These are phyloP conservation scores for Dipodomys merriami DNA, from an alignment of 2,113 vertebrate species.

Conservation along the genomic window DNA sequence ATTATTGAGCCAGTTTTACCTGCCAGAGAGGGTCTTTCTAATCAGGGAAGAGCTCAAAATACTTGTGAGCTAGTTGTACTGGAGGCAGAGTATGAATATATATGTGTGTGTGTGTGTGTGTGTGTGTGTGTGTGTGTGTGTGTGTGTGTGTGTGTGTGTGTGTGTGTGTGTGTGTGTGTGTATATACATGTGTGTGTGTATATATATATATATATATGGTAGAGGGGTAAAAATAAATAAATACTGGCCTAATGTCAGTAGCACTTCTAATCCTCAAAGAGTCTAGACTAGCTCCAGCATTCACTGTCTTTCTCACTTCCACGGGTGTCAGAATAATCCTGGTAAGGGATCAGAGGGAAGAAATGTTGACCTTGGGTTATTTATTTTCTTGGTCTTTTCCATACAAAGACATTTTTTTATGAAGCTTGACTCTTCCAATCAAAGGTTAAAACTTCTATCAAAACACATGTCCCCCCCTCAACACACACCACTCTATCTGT, in stretches of 20 bases:
- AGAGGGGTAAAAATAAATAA: background rate
- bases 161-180: too few relatives aligned
- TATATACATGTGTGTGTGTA: too few relatives aligned
- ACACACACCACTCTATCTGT: background rate
- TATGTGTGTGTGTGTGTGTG: too few relatives aligned
- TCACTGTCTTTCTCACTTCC: background rate
- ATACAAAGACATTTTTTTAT: background rate
- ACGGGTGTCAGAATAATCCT: background rate
- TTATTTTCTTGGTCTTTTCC: background rate
- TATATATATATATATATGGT: constrained; percentile 59
- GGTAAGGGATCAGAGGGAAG: background rate
- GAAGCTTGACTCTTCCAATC: background rate
- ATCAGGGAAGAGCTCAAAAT: constrained; percentile 96
- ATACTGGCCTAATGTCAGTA: background rate
- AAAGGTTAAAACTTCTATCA: background rate
- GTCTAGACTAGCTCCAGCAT: background rate
- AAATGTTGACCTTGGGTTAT: background rate
- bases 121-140: too few relatives aligned
- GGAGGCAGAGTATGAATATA: constrained; percentile 93
- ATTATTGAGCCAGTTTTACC: constrained; percentile 84
- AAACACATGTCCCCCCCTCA: too few relatives aligned
- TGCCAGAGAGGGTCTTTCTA: constrained; percentile 97
- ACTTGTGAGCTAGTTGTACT: constrained; percentile 92
- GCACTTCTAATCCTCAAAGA: background rate
- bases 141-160: too few relatives aligned